phyloP scores from a whole-genome alignment of 2,797 vertebrate species.

The Trichosurus vulpecula region DNA sequence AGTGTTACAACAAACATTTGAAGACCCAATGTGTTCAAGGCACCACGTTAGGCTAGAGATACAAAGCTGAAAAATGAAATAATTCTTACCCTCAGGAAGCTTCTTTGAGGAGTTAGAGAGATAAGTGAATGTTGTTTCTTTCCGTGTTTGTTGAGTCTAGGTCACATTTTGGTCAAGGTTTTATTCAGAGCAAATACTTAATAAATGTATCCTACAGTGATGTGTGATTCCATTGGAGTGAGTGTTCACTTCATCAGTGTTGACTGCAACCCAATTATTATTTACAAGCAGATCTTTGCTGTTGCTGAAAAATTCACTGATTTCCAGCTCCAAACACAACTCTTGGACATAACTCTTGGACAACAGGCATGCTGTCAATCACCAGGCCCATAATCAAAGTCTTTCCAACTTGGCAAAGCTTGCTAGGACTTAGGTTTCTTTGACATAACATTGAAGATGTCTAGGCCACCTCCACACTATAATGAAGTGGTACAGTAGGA shows the following conservation, averaged over 20 bases:
- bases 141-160: neutral
- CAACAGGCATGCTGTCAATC: neutral
- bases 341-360: neutral
- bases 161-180: neutral
- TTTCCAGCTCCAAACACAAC: neutral
- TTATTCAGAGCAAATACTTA: neutral
- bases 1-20: neutral
- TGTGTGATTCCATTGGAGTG: neutral
- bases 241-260: neutral
- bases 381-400: neutral
- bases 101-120: neutral
- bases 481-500: neutral
- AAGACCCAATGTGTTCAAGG: neutral
- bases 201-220: neutral
- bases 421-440: neutral
- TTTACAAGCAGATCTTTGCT: neutral
- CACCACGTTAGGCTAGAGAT: neutral
- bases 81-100: neutral
- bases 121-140: neutral
- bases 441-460: neutral
- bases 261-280: neutral
- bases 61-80: neutral
- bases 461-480: neutral
- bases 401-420: neutral
- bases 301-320: neutral